Evolutionary conservation across 2,797 vertebrate species (phyloP).

Genomic region (Bradypus variegatus): DNA sequence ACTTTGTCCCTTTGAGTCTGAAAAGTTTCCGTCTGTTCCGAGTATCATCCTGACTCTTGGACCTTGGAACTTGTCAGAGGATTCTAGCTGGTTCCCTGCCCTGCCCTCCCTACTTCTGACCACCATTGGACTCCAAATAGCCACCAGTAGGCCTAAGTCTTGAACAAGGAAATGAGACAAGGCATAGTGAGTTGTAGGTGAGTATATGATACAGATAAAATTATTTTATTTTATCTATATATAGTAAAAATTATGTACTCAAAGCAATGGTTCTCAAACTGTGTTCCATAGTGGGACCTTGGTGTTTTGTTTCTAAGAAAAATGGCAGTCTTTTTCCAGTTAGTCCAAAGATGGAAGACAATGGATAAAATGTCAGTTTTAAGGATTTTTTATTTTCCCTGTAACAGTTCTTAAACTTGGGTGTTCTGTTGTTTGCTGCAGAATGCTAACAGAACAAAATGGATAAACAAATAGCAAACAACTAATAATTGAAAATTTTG

Average conservation of each 20-base stretch:
- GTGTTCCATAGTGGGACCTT: neutral
- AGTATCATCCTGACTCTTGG: neutral
- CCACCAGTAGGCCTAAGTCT: neutral
- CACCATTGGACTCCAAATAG: neutral
- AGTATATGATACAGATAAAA: neutral
- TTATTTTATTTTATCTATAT: too few relatives aligned
- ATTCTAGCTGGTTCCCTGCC: neutral
- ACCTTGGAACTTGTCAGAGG: neutral
- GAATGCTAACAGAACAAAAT: slow-evolving; percentile 22
- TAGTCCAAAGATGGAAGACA: neutral
- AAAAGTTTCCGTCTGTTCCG: neutral
- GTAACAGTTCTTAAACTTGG: neutral
- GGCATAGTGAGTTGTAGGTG: neutral
- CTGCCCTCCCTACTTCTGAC: neutral
- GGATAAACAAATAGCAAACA: neutral
- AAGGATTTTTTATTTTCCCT: neutral
- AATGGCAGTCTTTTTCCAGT: neutral
- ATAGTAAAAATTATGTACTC: too few relatives aligned
- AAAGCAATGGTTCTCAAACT: neutral
- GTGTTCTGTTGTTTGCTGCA: neutral
- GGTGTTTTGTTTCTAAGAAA: neutral
- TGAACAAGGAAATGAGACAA: neutral
- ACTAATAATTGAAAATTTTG: neutral
- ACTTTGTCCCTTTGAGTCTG: neutral
- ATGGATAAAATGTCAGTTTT: neutral